Evolutionary conservation across 2,797 vertebrate species (phyloP), one percentile per base, ranked within the genome.

Genomic region (Macrochelys suwanniensis): DNA sequence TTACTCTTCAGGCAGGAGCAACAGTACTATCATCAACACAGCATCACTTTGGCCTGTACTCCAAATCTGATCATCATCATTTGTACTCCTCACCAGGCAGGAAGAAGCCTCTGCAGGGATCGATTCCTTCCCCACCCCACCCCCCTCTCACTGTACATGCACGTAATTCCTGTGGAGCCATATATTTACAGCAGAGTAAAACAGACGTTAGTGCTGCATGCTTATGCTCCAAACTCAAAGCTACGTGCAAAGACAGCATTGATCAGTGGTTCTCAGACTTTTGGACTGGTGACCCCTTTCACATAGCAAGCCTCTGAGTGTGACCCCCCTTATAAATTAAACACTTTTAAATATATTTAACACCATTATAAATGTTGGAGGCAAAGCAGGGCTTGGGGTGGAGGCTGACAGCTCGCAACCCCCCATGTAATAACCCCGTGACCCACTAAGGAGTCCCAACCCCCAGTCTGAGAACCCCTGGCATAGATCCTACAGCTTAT

Each of bases 161-260:
- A 42, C 9, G 3, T 23, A 71, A 47, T 61, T 65, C 28, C 91
- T 84, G 47, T 82, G 37, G 25, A 8, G 54, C 85, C 54, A 11
- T 0, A 0, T 57, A 61, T 77, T 77, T 77, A 84, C 80, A 87
- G 42, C 85, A 87, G 13, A 0, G 0, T 59, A 53, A 59, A 89
- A 88, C 6, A 7, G 47, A 76, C 45, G 15, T 89, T 94, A 82
- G 59, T 76, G 54, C 33, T 90, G 65, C 71, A 68, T 28, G 74
- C 28, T 82, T 80, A 42, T 10, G 23, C 45, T 79, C 80, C 42
- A 11, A 86, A 13, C 71, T 54, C 77, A 93, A 89, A 83, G 47
- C 42, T 83, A 54, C 85, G 82, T 87, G n/a, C 82, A 23, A 7
- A 57, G 15, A 31, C 5, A 56, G 37, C 53, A 28, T 17, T 31